These are phyloP conservation scores for Anguilla anguilla DNA, from an alignment of 2,797 vertebrate species.

Conservation along the genomic window DNA sequence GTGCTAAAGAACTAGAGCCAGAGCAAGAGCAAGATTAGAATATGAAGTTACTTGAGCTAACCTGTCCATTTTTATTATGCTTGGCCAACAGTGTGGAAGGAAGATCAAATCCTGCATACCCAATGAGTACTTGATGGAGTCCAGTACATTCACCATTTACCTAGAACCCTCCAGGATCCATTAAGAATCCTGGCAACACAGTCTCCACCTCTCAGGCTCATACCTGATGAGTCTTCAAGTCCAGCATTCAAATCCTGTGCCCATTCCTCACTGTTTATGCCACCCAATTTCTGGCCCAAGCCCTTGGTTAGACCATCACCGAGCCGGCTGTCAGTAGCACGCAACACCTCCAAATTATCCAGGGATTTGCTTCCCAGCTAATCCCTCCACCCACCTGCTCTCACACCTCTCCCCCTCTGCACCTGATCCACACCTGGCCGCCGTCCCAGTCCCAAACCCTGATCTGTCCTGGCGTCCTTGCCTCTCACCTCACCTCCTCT, in stretches of 20 bases:
- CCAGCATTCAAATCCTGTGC: not conserved
- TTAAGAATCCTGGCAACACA: not conserved
- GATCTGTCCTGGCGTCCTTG: not conserved
- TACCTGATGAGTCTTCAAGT: not conserved
- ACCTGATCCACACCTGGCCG: not conserved
- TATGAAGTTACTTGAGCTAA: not conserved
- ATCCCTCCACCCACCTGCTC: not conserved
- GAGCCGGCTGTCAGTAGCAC: not conserved
- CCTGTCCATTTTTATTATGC: not conserved
- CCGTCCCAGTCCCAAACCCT: not conserved
- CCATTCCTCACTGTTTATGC: not conserved
- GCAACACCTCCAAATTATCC: not conserved
- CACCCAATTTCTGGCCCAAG: not conserved
- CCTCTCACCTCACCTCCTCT: not conserved
- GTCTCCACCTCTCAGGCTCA: not conserved
- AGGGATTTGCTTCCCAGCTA: not conserved
- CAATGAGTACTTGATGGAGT: not conserved
- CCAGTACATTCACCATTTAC: not conserved
- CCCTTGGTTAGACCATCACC: not conserved
- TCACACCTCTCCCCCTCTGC: not conserved
- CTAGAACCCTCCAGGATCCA: not conserved
- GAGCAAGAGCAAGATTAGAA: not conserved
- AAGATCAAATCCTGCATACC: not conserved
- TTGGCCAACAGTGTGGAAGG: not conserved
- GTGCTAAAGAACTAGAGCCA: not conserved